A percentile compares a stretch with the other conserved stretches of the same genome.
phyloP scores from a whole-genome alignment of 2,888 invertebrate genomes.

The Luperina nickerlii region DNA sequence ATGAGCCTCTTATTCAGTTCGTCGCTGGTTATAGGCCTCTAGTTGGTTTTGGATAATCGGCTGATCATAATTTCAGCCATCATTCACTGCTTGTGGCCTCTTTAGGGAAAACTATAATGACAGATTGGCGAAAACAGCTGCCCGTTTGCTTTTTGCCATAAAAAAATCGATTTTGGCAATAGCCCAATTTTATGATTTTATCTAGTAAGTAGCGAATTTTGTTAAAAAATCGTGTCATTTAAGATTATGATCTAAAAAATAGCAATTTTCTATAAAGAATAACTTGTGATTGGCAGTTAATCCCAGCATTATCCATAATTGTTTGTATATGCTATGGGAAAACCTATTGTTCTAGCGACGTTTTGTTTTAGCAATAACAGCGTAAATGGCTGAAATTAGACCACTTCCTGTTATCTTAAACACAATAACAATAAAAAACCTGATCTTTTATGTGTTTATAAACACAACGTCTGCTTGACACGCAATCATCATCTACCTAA shows the following conservation, averaged over 20 bases:
- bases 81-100: too few relatives aligned
- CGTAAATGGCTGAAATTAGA: slow-evolving; percentile 9
- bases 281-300: slow-evolving; percentile 11
- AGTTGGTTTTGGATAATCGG: too few relatives aligned
- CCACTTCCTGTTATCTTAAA: slow-evolving; percentile 22
- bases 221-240: slow-evolving; percentile 18
- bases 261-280: slow-evolving; percentile 24
- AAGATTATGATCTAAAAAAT: slow-evolving; percentile 29
- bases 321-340: slow-evolving; percentile 21
- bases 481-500: slow-evolving; percentile 10
- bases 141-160: background rate
- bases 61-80: background rate
- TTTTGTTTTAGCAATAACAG: slow-evolving; percentile 20
- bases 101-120: background rate
- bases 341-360: slow-evolving; percentile 34
- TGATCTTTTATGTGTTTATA: slow-evolving; percentile 25
- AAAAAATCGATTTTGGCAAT: background rate
- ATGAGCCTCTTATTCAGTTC: background rate
- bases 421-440: slow-evolving; percentile 21
- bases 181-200: slow-evolving; percentile 20
- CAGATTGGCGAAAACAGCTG: background rate
- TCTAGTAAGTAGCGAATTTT: slow-evolving; percentile 17
- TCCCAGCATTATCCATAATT: slow-evolving; percentile 33
- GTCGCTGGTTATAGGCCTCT: too few relatives aligned
- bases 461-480: slow-evolving; percentile 17